Evolutionary conservation across 2,797 vertebrate species (phyloP).

Genomic region (Spinus pinus): DNA sequence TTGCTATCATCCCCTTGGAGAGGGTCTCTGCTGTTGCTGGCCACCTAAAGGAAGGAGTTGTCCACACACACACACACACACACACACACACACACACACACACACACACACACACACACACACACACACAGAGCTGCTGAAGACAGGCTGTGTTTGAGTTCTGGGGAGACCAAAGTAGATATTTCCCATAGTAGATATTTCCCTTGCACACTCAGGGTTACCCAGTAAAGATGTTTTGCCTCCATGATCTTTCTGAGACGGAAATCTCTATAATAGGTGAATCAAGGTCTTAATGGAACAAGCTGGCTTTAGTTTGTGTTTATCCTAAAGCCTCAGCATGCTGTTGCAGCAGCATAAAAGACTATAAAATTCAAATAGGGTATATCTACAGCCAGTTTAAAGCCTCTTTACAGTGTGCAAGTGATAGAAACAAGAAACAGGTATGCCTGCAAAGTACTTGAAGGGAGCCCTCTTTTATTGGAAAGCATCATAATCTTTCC

Average conservation of each 20-base stretch:
- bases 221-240: neutral
- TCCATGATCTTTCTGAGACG: neutral
- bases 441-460: neutral
- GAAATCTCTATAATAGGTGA: neutral
- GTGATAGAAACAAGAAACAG: neutral
- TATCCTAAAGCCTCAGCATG: neutral
- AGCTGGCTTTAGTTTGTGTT: neutral
- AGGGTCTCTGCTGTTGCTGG: neutral
- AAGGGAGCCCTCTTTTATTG: neutral
- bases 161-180: neutral
- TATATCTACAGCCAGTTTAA: neutral
- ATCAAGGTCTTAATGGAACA: neutral
- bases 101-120: too few relatives aligned
- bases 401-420: neutral
- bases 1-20: neutral
- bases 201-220: neutral
- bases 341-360: neutral
- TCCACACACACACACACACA: too few relatives aligned
- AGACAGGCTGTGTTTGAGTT: neutral
- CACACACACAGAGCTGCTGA: neutral
- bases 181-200: neutral
- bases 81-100: too few relatives aligned
- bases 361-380: neutral
- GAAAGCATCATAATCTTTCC: slow-evolving; percentile 6
- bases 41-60: neutral